These are phyloP conservation scores for Ara ararauna DNA, from an alignment of 2,797 vertebrate species.

Conservation along the genomic window DNA sequence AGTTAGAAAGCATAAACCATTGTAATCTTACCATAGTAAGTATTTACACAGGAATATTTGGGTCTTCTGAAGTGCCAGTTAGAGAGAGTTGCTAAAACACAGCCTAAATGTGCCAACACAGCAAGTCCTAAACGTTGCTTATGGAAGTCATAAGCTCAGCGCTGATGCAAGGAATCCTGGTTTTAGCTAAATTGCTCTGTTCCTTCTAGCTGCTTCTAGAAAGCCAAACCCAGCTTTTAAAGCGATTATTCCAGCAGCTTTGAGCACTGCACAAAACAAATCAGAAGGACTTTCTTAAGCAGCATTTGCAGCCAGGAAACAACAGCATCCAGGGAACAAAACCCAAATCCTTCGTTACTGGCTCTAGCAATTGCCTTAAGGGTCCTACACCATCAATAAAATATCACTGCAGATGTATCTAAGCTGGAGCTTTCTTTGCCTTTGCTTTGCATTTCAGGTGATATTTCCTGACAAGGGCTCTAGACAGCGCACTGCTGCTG, in stretches of 20 bases:
- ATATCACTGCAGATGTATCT: slow-evolving; percentile 5
- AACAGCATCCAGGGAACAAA: background rate
- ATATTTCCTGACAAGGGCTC: background rate
- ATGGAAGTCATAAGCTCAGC: fast-evolving
- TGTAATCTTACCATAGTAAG: fast-evolving
- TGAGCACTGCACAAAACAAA: background rate
- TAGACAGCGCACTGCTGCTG: background rate
- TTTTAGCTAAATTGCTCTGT: background rate
- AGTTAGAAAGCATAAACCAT: background rate
- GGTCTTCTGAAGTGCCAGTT: background rate
- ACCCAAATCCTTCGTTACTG: background rate
- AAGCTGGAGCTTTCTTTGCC: background rate
- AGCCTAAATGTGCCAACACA: background rate
- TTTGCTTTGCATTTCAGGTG: background rate
- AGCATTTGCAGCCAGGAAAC: background rate
- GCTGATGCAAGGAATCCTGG: background rate
- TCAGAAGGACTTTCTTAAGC: background rate
- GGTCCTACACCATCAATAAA: slow-evolving; percentile 50
- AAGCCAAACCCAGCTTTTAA: background rate
- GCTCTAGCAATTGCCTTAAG: background rate
- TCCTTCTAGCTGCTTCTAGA: background rate
- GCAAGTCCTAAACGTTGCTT: background rate
- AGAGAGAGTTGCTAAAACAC: background rate
- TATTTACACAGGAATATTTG: background rate
- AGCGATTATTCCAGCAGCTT: background rate